Evolutionary conservation across 2,888 invertebrate genomes (phyloP).

Genomic region (Drosophila prostipennis): DNA sequence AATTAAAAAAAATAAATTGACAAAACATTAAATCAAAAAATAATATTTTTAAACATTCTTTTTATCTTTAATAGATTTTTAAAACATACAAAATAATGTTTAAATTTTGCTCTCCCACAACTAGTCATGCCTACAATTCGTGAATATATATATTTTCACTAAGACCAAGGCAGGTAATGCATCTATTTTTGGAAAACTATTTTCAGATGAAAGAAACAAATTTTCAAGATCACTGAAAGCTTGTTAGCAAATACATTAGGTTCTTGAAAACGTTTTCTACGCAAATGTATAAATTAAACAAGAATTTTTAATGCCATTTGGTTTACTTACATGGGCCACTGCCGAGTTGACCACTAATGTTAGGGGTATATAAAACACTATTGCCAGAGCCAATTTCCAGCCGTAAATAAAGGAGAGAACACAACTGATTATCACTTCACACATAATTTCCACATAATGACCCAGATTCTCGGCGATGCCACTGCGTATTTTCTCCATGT

Average conservation of each 20-base stretch:
- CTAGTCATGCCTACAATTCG: background rate
- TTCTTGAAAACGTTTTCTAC: conserved; percentile 3
- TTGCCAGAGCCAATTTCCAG: conserved; percentile 93
- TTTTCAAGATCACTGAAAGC: conserved; percentile 21
- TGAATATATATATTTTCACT: conserved; percentile 10
- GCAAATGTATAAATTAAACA: background rate
- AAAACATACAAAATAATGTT: background rate
- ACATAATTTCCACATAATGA: conserved; percentile 88
- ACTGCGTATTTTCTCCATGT: conserved; percentile 90
- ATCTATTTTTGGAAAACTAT: conserved; percentile 18
- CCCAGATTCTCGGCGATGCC: conserved; percentile 93
- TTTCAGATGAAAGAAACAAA: conserved; percentile 13
- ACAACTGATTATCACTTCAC: conserved; percentile 79
- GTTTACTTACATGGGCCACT: conserved; percentile 87
- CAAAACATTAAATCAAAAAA: background rate
- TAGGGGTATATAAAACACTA: conserved; percentile 90
- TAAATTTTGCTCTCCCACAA: background rate
- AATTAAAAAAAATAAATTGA: too few species aligned
- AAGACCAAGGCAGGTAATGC: background rate
- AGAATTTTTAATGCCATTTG: background rate
- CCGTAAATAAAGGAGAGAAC: conserved; percentile 90
- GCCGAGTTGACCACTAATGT: conserved; percentile 89
- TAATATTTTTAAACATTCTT: background rate
- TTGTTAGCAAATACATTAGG: background rate
- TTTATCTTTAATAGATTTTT: background rate